Evolutionary conservation across 2,888 invertebrate genomes (phyloP).

Genomic region (Dryobota labecula): DNA sequence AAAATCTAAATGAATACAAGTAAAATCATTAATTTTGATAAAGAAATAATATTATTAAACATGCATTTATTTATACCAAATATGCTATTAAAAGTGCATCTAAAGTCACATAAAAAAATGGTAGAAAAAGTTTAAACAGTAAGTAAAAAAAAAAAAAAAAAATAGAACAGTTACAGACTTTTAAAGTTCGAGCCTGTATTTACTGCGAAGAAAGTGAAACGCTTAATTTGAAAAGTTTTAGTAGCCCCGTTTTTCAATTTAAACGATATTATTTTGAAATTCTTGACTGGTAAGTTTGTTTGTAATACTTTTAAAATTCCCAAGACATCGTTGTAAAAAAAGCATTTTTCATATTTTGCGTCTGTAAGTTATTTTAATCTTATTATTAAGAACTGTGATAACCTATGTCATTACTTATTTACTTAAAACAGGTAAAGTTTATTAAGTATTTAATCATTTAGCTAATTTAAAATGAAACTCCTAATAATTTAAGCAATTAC

Average conservation of each 20-base stretch:
- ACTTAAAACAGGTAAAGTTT: not conserved
- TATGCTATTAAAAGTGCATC: not conserved
- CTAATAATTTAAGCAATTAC: not conserved
- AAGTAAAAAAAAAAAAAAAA: conserved; percentile 12
- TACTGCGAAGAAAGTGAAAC: conserved; percentile 18
- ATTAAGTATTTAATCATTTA: not conserved
- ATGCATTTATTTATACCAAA: not conserved
- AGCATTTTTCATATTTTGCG: not conserved
- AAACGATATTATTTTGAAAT: not conserved
- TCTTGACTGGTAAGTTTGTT: not conserved
- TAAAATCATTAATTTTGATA: not conserved
- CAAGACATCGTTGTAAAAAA: not conserved
- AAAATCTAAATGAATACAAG: not conserved
- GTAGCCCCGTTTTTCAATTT: not conserved
- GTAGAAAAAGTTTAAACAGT: not conserved
- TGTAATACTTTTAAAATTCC: not conserved
- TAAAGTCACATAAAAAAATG: not conserved
- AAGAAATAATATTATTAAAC: not conserved
- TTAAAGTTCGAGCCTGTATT: not conserved
- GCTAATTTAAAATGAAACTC: not conserved
- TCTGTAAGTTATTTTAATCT: accelerated
- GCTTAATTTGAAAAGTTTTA: conserved; percentile 19
- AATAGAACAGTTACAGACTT: conserved; percentile 15
- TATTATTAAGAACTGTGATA: not conserved
- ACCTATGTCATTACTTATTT: not conserved